Percentiles rank a stretch among this genome's conserved stretches.
phyloP scores from a whole-genome alignment of 2,888 invertebrate genomes.

The Pyrocoelia pectoralis region DNA sequence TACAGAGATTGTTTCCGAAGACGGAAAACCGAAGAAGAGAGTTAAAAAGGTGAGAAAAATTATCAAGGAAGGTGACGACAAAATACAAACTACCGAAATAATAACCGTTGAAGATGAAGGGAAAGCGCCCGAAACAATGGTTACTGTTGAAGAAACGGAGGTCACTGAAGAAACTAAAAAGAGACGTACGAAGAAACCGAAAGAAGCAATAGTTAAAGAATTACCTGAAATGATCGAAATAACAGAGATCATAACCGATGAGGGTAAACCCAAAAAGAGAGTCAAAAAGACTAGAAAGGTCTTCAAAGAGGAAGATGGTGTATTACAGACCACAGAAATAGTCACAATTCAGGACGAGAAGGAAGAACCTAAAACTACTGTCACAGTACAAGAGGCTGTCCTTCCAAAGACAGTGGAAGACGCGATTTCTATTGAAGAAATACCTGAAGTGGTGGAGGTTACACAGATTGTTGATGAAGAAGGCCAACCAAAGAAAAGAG shows the following conservation, averaged over 20 bases:
- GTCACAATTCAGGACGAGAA: constrained; percentile 45
- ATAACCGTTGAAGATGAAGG: constrained; percentile 58
- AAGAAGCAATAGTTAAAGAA: constrained; percentile 48
- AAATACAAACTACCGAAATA: constrained; percentile 54
- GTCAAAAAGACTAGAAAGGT: constrained; percentile 52
- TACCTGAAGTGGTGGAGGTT: constrained; percentile 40
- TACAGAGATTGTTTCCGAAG: constrained; percentile 41
- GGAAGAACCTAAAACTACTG: constrained; percentile 50
- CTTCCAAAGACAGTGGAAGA: constrained; percentile 23
- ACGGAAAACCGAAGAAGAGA: constrained; percentile 40
- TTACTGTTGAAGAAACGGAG: constrained; percentile 40
- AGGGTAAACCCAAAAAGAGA: constrained; percentile 46
- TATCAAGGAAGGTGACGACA: constrained; percentile 54
- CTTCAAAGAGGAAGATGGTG: constrained; percentile 48
- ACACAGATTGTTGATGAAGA: background rate
- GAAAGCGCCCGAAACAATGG: constrained; percentile 48
- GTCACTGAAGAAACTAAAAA: constrained; percentile 17
- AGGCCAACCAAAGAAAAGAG: constrained; percentile 38
- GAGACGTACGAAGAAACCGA: constrained; percentile 15
- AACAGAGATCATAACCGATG: constrained; percentile 43
- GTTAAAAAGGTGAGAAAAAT: constrained; percentile 56
- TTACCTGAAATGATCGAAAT: constrained; percentile 47
- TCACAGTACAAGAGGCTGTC: constrained; percentile 46
- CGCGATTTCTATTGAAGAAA: background rate
- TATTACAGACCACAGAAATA: constrained; percentile 51